These are phyloP conservation scores for Mixornis gularis DNA, from an alignment of 2,113 vertebrate species.

Conservation along the genomic window DNA sequence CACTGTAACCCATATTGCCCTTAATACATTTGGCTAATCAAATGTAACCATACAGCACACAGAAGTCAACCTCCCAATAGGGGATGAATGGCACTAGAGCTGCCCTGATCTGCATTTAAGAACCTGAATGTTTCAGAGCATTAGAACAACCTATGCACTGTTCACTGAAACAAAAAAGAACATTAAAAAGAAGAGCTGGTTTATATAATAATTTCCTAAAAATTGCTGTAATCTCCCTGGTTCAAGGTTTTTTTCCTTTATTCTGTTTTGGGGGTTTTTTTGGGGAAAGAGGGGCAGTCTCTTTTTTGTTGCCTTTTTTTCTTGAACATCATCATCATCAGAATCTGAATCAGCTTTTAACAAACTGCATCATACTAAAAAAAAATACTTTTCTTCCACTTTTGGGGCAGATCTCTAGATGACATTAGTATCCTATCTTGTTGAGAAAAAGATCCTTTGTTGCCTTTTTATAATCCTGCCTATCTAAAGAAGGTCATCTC, in stretches of 20 bases:
- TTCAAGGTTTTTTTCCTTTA: not conserved
- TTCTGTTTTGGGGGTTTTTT: not conserved
- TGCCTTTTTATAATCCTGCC: not conserved
- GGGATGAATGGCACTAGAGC: not conserved
- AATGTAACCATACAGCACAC: not conserved
- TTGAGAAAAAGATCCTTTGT: not conserved
- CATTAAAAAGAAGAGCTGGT: too few relatives aligned
- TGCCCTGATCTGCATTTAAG: not conserved
- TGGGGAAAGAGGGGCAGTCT: not conserved
- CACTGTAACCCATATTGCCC: not conserved
- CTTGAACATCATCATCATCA: not conserved
- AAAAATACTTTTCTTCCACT: not conserved
- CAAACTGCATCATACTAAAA: not conserved
- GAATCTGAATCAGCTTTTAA: not conserved
- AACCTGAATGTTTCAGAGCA: not conserved
- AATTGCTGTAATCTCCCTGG: not conserved
- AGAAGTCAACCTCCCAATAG: not conserved
- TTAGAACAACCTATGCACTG: not conserved
- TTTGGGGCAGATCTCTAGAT: not conserved
- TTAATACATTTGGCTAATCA: not conserved
- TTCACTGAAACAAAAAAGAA: not conserved
- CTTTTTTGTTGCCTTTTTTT: not conserved
- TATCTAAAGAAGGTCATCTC: not conserved
- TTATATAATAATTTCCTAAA: not conserved
- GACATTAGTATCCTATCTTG: not conserved